These are phyloP conservation scores for Ceryle rudis DNA, from an alignment of 2,797 vertebrate species.

Conservation along the genomic window DNA sequence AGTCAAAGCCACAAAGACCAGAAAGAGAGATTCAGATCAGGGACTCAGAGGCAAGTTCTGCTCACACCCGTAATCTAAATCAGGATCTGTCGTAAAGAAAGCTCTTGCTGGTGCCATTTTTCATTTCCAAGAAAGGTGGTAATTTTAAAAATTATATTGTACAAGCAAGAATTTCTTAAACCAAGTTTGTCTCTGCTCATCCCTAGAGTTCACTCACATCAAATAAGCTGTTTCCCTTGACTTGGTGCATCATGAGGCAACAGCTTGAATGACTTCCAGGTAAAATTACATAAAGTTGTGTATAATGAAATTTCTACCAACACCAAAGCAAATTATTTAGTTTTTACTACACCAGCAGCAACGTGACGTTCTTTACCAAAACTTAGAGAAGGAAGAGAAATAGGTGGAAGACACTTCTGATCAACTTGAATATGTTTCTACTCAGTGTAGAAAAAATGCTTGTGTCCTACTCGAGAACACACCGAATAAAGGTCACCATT, in stretches of 20 bases:
- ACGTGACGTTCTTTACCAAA: not conserved
- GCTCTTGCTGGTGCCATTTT: not conserved
- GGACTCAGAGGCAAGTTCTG: not conserved
- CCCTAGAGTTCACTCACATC: not conserved
- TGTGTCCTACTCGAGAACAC: not conserved
- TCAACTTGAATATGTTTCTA: not conserved
- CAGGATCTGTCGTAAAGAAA: not conserved
- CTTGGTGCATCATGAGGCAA: not conserved
- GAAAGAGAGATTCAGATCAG: not conserved
- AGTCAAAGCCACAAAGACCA: not conserved
- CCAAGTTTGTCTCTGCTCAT: not conserved
- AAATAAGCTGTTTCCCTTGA: not conserved
- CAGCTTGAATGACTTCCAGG: not conserved
- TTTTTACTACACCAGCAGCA: not conserved
- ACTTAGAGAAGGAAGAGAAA: not conserved
- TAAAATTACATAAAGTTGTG: not conserved
- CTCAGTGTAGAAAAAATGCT: not conserved
- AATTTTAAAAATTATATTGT: not conserved
- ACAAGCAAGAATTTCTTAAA: not conserved
- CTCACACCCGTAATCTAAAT: not conserved
- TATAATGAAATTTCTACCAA: not conserved
- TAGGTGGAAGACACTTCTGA: not conserved
- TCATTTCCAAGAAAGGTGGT: not conserved
- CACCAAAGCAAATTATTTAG: not conserved
- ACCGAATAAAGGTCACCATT: not conserved